Evolutionary conservation across 2,113 vertebrate genomes (phyloP), one percentile per base, ranked within the genome.

Genomic region (Microcebus lehilahytsara): DNA sequence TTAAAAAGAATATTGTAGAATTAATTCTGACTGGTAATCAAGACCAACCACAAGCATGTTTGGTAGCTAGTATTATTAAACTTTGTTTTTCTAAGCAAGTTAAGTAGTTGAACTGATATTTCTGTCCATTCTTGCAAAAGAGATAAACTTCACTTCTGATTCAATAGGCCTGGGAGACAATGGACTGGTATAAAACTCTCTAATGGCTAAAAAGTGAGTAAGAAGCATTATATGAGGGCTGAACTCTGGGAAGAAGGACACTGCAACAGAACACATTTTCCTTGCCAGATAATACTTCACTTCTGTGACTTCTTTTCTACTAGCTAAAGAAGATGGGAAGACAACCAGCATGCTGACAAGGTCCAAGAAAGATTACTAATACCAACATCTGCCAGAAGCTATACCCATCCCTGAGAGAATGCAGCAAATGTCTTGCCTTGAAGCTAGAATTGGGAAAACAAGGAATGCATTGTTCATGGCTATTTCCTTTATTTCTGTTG

Each of bases 401-500:
- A 3, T 30, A 5, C 9, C 58, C 46, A 46, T 60, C 30, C 58
- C 58, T 64, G 71, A 91, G 37, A 94, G 32, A 93, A 67, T 60
- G 34, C 10, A 96, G n/a, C 93, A 1, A 62, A 58, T 8, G 9
- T 78, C 66, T 86, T 93, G 49, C n/a, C 56, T 87, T 84, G 81
- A 92, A 90, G 32, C 20, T 67, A 62, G 17, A 83, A 84, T 8
- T 92, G 23, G 14, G 58, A 86, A 90, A 84, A 75, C 49, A 78
- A 71, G 14, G 32, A 62, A 42, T 66, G 40, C 53, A 91, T 74
- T 64, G 64, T 67, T 96, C 37, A 40, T 19, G 27, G 27, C 30
- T 89, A 89, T 42, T 81, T 97, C 90, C 32, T 71, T 56, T 42
- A 30, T 66, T 92, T 51, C 42, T 91, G 3, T 42, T 94, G 69